Base-by-base conservation (phyloP, 2,888 invertebrate genomes). In the Nomada hirtipes region DNA sequence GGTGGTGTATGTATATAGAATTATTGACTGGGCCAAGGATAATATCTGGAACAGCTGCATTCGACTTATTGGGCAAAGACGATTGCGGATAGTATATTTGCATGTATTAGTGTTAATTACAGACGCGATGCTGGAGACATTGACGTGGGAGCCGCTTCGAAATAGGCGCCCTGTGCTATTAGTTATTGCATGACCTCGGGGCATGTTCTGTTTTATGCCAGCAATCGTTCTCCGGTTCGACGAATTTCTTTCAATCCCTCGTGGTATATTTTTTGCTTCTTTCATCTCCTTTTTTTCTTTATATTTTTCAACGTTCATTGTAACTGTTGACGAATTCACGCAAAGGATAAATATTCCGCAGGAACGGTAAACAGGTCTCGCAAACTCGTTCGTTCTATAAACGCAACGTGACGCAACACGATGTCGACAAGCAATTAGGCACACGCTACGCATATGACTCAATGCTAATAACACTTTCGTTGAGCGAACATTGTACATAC, bases 361-460 rank as follows among this genome's bases (percentile, higher is more conserved):
- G n/a, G 4, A 60, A 53, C 29, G n/a, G 11, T 7, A 3, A 44
- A 44, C 42, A 29, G 52, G 29, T 11, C 42, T 52, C 15, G 42
- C 26, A 36, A 57, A 64, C 57, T 47, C 44, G 42, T 44, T 64
- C 59, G 15, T 67, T 79, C 79, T 79, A 79, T 72, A 79, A 79
- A 61, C 18, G 67, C 47, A 15, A 36, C 0, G 20, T 72, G 80
- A 80, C 72, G 80, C 13, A 61, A 72, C 23, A 4, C 42, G n/a
- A 4, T 42, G 55, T 36, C 60, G 60, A 47, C 23, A 4, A 20
- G 42, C 18, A 67, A 72, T 72, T 79, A 61, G 15, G 29, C n/a
- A 9, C 55, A 52, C 72, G 44, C 59, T 29, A 2, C n/a, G 50
- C 11, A 15, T 18, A 29, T 29, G 42, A 23, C n/a, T 79, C 59